phyloP scores from a whole-genome alignment of 30 jellyfish, hydroid and myxozoan genomes.

The Aurelia sp. region DNA sequence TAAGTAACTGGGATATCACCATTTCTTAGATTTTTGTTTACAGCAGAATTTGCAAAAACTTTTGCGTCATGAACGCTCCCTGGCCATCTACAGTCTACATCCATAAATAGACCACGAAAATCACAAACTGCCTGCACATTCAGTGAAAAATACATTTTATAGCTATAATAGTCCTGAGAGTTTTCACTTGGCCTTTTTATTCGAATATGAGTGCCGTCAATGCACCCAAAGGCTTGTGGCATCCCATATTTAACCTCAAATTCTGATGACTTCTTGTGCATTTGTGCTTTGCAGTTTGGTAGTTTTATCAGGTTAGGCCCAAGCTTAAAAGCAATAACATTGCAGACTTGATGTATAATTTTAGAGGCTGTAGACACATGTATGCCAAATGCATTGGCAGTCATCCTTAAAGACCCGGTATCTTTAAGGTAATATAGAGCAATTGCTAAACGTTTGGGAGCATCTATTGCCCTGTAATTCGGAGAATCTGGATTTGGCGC shows the following conservation, averaged over 20 bases:
- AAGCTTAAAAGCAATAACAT: slow-evolving; percentile 21
- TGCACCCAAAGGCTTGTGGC: slow-evolving; percentile 73
- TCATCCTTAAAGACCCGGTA: no score
- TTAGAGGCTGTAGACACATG: slow-evolving; percentile 21
- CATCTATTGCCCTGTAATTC: slow-evolving; percentile 20
- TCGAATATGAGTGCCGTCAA: slow-evolving; percentile 76
- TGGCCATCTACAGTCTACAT: slow-evolving; percentile 66
- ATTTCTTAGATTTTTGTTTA: slow-evolving; percentile 31
- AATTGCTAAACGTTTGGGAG: slow-evolving; percentile 28
- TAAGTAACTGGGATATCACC: slow-evolving; percentile 27
- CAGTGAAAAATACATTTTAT: slow-evolving; percentile 33
- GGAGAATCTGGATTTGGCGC: slow-evolving; percentile 44
- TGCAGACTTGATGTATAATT: slow-evolving; percentile 32
- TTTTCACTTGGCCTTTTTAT: slow-evolving; percentile 39
- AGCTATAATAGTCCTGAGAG: slow-evolving; percentile 52
- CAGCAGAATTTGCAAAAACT: slow-evolving; percentile 43
- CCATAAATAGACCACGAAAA: slow-evolving; percentile 55
- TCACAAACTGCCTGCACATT: slow-evolving; percentile 68
- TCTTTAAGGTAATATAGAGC: no score
- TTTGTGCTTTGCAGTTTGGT: background rate
- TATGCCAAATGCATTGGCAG: slow-evolving; percentile 57
- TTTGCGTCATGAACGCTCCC: slow-evolving; percentile 69
- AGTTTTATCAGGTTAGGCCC: slow-evolving; percentile 39
- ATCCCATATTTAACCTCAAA: slow-evolving; percentile 54
- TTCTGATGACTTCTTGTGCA: slow-evolving; percentile 9